Base-by-base conservation (phyloP, 2,888 invertebrate genomes). In the Brachypterus glaber region DNA sequence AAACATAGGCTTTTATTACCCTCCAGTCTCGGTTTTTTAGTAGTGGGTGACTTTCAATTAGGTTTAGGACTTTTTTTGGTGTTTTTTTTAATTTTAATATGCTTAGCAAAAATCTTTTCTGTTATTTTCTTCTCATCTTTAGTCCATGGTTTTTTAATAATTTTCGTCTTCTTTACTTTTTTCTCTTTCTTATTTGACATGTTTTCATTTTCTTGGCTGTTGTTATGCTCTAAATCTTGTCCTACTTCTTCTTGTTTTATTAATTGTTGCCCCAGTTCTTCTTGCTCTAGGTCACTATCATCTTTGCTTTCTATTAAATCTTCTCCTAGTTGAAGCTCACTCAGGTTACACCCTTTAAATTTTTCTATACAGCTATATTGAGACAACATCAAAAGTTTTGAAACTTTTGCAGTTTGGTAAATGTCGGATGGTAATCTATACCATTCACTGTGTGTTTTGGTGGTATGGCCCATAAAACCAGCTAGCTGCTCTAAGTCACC, bases 391-490 rank as follows among this genome's bases (percentile, higher is more conserved):
- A 40, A 35, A 4, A 45, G 26, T 36, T 43, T 43, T 1, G 35
- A 30, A 1, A 43, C 31, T 34, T 47, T 44, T 11, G 47, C 46
- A 8, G 44, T 47, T 35, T 46, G 45, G 27, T 43, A 45, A 13
- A 45, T 33, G 33, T 47, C 47, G 14, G 26, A 32, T 17, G 44
- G 43, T 32, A 47, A 32, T 21, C 41, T 36, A 21, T 39, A 46
- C 37, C 34, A 46, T 30, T 41, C 46, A 7, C 13, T 11, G 25
- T 45, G 43, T 7, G 45, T 46, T 34, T 46, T 46, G 4, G 17
- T 29, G 2, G 44, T 46, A 35, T 47, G 46, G 13, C 46, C 46
- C 45, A 46, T 47, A 39, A 48, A 46, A 8, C 31, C 37, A 4
- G 40, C 45, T 18, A 48, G 30, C 21, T 46, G 46, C 30, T 48